A percentile compares a stretch with the other conserved stretches of the same genome.
These are phyloP conservation scores for Himantopus leucocephalus DNA, from an alignment of 2,113 vertebrate genomes.

Conservation along the genomic window DNA sequence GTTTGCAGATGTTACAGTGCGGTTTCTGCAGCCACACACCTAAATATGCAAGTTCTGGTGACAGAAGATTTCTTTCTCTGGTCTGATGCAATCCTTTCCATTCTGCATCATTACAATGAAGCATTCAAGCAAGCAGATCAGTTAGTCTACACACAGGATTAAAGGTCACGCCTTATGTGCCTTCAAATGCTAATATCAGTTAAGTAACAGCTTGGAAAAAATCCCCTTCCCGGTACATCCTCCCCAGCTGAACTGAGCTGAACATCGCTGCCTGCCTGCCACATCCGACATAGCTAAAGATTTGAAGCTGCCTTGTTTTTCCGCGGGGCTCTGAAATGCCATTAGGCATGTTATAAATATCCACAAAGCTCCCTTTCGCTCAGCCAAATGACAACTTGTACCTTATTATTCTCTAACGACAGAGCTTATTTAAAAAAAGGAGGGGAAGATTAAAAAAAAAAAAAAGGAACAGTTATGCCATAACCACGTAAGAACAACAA, in stretches of 20 bases:
- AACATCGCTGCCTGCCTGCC: background rate
- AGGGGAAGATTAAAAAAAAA: too few species aligned
- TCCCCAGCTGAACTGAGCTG: background rate
- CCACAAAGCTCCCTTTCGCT: constrained; percentile 42
- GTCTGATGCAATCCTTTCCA: constrained; percentile 17
- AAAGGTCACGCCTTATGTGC: constrained; percentile 39
- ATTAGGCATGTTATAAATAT: constrained; percentile 16
- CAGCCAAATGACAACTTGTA: constrained; percentile 5
- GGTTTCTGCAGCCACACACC: background rate
- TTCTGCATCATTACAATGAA: constrained; percentile 25
- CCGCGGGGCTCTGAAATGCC: constrained; percentile 22
- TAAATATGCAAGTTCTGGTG: background rate
- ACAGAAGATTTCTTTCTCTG: background rate
- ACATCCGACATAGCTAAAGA: background rate
- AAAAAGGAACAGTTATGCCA: background rate
- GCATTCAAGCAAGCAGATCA: constrained; percentile 43
- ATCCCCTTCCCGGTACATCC: background rate
- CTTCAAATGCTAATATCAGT: constrained; percentile 56
- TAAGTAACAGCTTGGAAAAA: constrained; percentile 39
- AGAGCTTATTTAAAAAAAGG: background rate
- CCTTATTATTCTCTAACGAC: constrained; percentile 10
- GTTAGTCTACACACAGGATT: constrained; percentile 17
- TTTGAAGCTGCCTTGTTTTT: background rate
- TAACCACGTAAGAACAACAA: background rate
- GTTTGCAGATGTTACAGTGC: background rate